phyloP scores from a whole-genome alignment of 1,140 invertebrate genomes.

The Nephotettix cincticeps region DNA sequence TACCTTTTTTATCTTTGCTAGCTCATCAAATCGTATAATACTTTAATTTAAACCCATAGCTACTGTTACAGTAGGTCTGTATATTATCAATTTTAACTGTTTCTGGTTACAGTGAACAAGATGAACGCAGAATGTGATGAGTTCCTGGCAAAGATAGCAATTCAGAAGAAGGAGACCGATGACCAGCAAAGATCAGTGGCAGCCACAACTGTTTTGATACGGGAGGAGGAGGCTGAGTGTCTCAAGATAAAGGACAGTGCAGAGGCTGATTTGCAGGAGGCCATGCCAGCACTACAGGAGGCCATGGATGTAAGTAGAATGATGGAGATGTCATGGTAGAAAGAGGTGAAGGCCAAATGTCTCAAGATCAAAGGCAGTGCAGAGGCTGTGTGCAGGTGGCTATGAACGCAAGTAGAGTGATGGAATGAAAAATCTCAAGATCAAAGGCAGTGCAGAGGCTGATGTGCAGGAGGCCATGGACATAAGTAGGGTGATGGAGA shows the following conservation, averaged over 20 bases:
- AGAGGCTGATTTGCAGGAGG: slow-evolving; percentile 73
- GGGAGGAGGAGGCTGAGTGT: slow-evolving; percentile 76
- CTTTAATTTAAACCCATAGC: too few relatives aligned
- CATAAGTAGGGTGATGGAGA: too few relatives aligned
- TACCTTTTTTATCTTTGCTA: too few relatives aligned
- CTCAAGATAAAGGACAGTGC: slow-evolving; percentile 76
- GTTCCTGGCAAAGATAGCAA: slow-evolving; percentile 70
- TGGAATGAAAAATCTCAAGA: too few relatives aligned
- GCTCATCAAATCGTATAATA: too few relatives aligned
- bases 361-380: slow-evolving; percentile 76
- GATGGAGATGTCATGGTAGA: too few relatives aligned
- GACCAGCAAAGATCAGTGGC: slow-evolving; percentile 70
- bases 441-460: slow-evolving; percentile 73
- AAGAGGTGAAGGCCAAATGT: slow-evolving; percentile 79
- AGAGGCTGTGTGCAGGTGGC: slow-evolving; percentile 79
- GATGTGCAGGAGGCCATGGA: slow-evolving; percentile 81
- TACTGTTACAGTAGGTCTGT: too few relatives aligned
- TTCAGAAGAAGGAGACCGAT: slow-evolving; percentile 76
- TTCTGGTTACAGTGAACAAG: slow-evolving; percentile 54
- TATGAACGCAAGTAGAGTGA: slow-evolving; percentile 61
- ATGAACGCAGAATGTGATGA: slow-evolving; percentile 75
- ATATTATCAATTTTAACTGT: neutral
- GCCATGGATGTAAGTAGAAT: slow-evolving; percentile 66
- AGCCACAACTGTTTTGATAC: slow-evolving; percentile 65
- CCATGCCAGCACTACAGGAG: slow-evolving; percentile 82